phyloP scores from a whole-genome alignment of 2,113 vertebrate species.

The Leuciscus idus region DNA sequence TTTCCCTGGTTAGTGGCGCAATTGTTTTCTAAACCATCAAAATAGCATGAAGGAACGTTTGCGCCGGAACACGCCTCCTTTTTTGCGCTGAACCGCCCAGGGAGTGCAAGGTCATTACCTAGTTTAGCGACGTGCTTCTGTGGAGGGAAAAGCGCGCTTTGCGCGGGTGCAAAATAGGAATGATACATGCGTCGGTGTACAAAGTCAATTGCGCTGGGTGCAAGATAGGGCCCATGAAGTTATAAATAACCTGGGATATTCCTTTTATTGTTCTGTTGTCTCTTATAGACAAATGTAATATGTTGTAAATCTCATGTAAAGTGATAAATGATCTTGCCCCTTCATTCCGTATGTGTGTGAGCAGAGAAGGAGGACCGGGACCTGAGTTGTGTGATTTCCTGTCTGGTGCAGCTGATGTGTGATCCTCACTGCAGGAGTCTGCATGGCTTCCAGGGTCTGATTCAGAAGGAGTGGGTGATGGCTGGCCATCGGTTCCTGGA shows the following conservation, averaged over 20 bases:
- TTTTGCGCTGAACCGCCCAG: too few relatives aligned
- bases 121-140: too few relatives aligned
- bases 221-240: too few relatives aligned
- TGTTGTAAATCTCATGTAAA: neutral
- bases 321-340: neutral
- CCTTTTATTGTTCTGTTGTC: neutral
- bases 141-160: too few relatives aligned
- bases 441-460: conserved; percentile 92
- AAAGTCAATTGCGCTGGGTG: too few relatives aligned
- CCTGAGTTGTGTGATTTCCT: conserved; percentile 89
- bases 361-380: conserved; percentile 97
- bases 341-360: conserved; percentile 35
- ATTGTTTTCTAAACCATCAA: too few relatives aligned
- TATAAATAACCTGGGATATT: neutral
- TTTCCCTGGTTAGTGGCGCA: too few relatives aligned
- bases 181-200: too few relatives aligned
- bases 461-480: conserved; percentile 99
- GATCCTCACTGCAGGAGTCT: conserved; percentile 92
- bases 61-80: too few relatives aligned
- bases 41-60: too few relatives aligned
- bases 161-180: too few relatives aligned
- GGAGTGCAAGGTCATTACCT: too few relatives aligned
- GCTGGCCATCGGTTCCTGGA: conserved; percentile 93
- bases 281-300: neutral
- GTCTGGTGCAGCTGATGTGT: conserved; percentile 93